Evolutionary conservation across 1,140 invertebrate genomes (phyloP), one percentile per base, ranked within the genome.

Genomic region (Hylaeus anthracinus): DNA sequence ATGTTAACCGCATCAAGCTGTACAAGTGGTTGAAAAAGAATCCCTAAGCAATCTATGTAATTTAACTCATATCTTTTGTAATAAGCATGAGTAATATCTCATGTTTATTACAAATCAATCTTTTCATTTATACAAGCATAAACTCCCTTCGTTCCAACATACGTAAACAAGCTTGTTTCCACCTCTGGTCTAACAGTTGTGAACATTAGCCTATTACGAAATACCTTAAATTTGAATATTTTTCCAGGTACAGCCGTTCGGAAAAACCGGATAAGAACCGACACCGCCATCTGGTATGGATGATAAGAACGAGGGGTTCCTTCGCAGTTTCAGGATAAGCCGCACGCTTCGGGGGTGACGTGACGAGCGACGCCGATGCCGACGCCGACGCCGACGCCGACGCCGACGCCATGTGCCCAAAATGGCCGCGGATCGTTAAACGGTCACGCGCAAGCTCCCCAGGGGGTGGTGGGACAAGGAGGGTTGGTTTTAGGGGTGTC

Each of bases 291-390:
- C 92, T 93, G 83, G 86, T 88, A 88, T 48, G 56, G 45, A 43
- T 86, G 88, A 91, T 90, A 91, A 90, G 91, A 92, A 92, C 84
- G 89, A 88, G 45, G 78, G 61, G 86, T 86, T 86, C 72, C 87
- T 89, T 88, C 74, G 88, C 86, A 90, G 89, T 92, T 92, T 90
- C 88, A 87, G 86, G 89, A 90, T 91, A 91, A 90, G 88, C 89
- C 90, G 89, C 88, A 81, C 72, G 74, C 61, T 70, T 70, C 58
- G 72, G 84, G 82, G 87, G 86, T 84, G 89, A 88, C 89, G 90
- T 88, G 81, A 86, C 88, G 83, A 82, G 88, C 85, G 85, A 89
- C 75, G 78, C 80, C 82, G 87, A 88, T 67, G 76, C 82, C 82
- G 86, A 88, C 75, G 84, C 84, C 90, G 90, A 86, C 90, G 89